Evolutionary conservation across 2,888 invertebrate genomes (phyloP).

Genomic region (Byasa hedistus): DNA sequence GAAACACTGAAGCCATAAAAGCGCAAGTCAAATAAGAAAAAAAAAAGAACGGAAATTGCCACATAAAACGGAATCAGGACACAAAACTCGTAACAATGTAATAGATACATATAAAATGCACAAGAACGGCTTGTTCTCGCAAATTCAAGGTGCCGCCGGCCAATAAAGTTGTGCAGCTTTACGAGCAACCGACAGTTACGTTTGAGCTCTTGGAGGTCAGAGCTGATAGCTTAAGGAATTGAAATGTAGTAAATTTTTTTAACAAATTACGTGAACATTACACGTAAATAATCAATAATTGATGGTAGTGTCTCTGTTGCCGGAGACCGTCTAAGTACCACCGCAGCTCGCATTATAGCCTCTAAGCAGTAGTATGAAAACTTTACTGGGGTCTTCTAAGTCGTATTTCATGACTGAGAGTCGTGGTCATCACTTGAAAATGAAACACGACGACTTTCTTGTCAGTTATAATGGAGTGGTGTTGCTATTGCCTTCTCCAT

Average conservation of each 20-base stretch:
- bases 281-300: background rate
- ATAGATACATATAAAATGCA: constrained; percentile 20
- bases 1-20: constrained; percentile 9
- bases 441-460: too few relatives aligned
- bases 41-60: constrained; percentile 12
- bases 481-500: too few relatives aligned
- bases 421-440: too few relatives aligned
- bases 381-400: too few relatives aligned
- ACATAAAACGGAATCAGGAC: constrained; percentile 14
- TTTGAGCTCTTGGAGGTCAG: constrained; percentile 3
- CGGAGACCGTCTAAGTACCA: too few relatives aligned
- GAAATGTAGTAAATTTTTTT: background rate
- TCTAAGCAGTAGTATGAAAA: too few relatives aligned
- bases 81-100: constrained; percentile 20
- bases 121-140: constrained; percentile 10
- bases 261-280: background rate
- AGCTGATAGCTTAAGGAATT: background rate
- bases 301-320: too few relatives aligned
- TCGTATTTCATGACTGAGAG: too few relatives aligned
- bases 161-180: constrained; percentile 21
- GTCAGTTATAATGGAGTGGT: too few relatives aligned
- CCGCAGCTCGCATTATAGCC: too few relatives aligned
- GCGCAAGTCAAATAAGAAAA: constrained; percentile 15
- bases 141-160: constrained; percentile 15
- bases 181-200: constrained; percentile 10